These are phyloP conservation scores for Vidua macroura DNA, from an alignment of 2,113 vertebrate genomes.

Conservation along the genomic window DNA sequence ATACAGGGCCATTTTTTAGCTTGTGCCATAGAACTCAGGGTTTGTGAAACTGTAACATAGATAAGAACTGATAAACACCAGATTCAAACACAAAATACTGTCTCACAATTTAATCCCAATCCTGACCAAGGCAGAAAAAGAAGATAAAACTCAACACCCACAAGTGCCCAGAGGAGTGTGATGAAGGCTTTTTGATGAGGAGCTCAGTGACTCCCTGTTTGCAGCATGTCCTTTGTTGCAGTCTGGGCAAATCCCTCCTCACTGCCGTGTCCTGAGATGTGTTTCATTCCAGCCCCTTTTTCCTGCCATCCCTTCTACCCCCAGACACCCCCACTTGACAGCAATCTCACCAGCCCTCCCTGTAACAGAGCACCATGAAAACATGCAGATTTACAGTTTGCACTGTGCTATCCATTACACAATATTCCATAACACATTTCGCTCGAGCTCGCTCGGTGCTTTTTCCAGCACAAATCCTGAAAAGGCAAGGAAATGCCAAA, in stretches of 20 bases:
- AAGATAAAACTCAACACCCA: not conserved
- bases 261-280: rapidly evolving
- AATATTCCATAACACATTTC: rapidly evolving
- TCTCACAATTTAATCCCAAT: rapidly evolving
- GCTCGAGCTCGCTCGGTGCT: rapidly evolving
- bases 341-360: not conserved
- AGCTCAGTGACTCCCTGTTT: not conserved
- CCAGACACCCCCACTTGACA: not conserved
- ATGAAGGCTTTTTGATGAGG: not conserved
- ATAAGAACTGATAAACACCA: not conserved
- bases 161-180: rapidly evolving
- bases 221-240: rapidly evolving
- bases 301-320: not conserved
- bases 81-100: not conserved
- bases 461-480: not conserved
- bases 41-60: not conserved
- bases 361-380: rapidly evolving
- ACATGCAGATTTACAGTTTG: not conserved
- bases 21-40: not conserved
- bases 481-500: not conserved
- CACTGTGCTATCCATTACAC: not conserved
- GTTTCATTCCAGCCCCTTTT: not conserved
- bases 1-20: not conserved
- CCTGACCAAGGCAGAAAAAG: not conserved
- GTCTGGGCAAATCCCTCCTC: not conserved